Percentiles rank a stretch among this genome's conserved stretches.
phyloP scores from a whole-genome alignment of 2,797 vertebrate genomes.

The Siniperca obscura region DNA sequence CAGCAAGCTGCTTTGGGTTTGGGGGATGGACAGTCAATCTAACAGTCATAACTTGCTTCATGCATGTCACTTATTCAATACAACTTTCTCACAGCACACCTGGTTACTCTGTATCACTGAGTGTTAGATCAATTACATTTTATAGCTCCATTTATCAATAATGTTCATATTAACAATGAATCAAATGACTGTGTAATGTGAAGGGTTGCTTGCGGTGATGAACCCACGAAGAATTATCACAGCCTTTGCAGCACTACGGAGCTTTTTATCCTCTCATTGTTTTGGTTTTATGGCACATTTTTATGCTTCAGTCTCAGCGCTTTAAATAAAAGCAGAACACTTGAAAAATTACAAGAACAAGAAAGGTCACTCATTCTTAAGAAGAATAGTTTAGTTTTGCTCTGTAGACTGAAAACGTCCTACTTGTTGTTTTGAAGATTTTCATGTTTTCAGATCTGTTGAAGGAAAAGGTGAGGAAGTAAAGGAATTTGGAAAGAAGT shows the following conservation, averaged over 20 bases:
- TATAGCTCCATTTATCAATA: background rate
- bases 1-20: background rate
- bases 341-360: background rate
- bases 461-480: background rate
- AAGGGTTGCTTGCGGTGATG: background rate
- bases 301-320: background rate
- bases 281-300: background rate
- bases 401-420: background rate
- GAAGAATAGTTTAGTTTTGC: background rate
- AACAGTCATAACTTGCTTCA: background rate
- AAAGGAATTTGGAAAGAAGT: background rate
- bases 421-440: background rate
- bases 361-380: background rate
- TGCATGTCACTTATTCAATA: background rate
- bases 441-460: background rate
- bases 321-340: background rate
- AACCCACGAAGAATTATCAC: background rate
- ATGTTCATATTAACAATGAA: background rate
- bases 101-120: background rate
- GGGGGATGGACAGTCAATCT: background rate
- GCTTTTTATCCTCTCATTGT: background rate
- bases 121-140: background rate
- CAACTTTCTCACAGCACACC: background rate
- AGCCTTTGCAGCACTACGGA: too few species aligned
- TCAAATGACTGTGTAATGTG: too few species aligned